Base-by-base conservation (phyloP, 1,140 invertebrate species). In the Zophobas atratus region DNA sequence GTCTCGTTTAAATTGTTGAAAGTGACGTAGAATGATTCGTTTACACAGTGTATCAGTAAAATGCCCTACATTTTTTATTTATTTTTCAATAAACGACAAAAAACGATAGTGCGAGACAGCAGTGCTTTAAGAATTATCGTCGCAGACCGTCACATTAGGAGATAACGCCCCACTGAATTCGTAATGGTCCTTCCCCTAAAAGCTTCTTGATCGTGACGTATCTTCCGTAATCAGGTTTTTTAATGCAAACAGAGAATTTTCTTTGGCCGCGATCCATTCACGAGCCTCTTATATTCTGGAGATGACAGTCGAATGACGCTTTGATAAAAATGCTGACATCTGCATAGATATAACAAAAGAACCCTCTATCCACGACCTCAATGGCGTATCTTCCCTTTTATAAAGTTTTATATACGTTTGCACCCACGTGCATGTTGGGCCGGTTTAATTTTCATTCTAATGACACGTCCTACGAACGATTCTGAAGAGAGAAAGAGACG, bases 391-490 rank as follows among this genome's bases (percentile, higher is more conserved):
- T 67, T 67, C 39, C 60, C 60, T 67, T 67, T 67, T 67, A 43
- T 38, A 39, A 60, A 53, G 36, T 4, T 60, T 55, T 60, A 60
- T 60, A 8, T 67, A 67, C 60, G 60, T 67, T 67, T 4, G 60
- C 60, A 67, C 60, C 60, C 60, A 67, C 60, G 60, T 67, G 60
- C 60, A 67, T 39, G 4, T 34, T 20, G 60, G 60, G 60, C 36
- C 56, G 56, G 56, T 67, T 67, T 67, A 67, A 67, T 67, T 67
- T 60, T 76, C 63, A 56, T 60, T 76, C 48, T 67, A 57, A 76
- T 76, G 74, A 67, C 57, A 60, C 63, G 74, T 67, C 63, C 57
- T 76, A 67, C 48, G 60, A 43, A 67, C 46, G 60, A 67, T 67
- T 43, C 41, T 32, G 1, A 39, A n/a, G 60, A 67, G 32, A 63